Base-by-base conservation (phyloP, 1,140 invertebrate species). In the Drosophila bipectinata region DNA sequence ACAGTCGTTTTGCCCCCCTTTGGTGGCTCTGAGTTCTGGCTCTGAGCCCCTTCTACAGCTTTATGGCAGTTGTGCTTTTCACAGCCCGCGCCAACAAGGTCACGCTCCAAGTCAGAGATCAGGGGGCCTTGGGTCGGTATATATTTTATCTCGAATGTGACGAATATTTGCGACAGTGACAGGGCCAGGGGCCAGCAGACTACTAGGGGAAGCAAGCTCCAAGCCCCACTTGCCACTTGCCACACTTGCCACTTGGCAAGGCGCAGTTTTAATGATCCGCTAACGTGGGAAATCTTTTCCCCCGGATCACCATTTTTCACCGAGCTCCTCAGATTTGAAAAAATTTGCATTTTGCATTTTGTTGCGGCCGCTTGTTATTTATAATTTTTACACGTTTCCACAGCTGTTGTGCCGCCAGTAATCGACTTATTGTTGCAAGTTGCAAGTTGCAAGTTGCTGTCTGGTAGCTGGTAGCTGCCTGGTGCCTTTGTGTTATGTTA, bases 401-500 rank as follows among this genome's bases (percentile, higher is more conserved):
- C 55, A 12, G 34, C 57, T 48, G 58, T 48, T 28, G 51, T 12
- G 73, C 75, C 49, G 57, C 79, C 61, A 67, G 78, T 79, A 79
- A 79, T 78, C 76, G 76, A 59, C 56, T 78, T 39, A 54, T 73
- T 73, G 56, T 62, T 69, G 71, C 51, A 55, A 55, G 58, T 63
- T 48, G 54, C 61, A n/a, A 58, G 47, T 66, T 53, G 61, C 41
- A 5, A 34, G 37, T 44, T 55, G 41, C 44, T 7, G 24, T 39
- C 49, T 48, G 55, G 39, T 15, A 39, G 56, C 14, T 67, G 49
- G 45, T 30, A 34, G 44, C 28, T 59, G 63, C 54, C 55, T 72
- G 34, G 9, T 37, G 73, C 81, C 80, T 84, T 82, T 87, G 79
- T 85, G 82, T 76, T 68, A 85, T 82, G 81, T 82, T 85, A 85